Conservation (phyloP, 2,113 vertebrate genomes). For the Aythya baeri region DNA sequence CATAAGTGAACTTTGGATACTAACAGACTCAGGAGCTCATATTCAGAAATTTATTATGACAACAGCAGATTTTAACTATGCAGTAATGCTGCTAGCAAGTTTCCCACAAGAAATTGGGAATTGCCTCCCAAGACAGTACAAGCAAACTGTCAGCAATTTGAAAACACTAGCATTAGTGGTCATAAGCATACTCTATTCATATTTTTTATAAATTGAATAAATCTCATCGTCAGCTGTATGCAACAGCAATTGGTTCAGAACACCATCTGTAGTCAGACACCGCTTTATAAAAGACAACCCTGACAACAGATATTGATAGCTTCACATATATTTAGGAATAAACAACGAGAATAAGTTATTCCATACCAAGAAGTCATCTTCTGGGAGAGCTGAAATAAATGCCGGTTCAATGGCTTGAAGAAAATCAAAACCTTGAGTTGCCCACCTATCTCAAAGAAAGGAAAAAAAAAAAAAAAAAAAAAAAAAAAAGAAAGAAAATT, state of each 20-base stretch:
- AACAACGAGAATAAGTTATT: background rate
- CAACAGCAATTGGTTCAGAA: background rate
- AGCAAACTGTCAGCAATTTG: background rate
- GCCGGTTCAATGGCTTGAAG: constrained; percentile 97
- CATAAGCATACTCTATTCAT: background rate
- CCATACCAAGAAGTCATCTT: constrained; percentile 98
- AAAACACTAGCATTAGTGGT: background rate
- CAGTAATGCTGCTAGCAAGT: background rate
- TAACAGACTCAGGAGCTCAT: background rate
- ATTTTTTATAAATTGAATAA: background rate
- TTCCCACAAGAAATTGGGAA: background rate
- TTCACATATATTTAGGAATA: background rate
- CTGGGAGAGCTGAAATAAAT: constrained; percentile 96
- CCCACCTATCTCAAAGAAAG: constrained; percentile 84
- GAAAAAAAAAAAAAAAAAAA: background rate
- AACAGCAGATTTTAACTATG: background rate
- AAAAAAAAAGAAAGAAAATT: background rate
- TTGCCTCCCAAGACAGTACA: background rate
- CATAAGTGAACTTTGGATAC: background rate
- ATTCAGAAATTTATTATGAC: background rate
- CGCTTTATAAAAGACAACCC: background rate
- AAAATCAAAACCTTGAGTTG: constrained; percentile 99
- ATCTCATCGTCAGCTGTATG: background rate
- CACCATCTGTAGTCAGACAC: background rate
- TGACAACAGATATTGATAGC: background rate